Conservation (phyloP, 2,113 vertebrate species). For the Eulemur rufifrons region DNA sequence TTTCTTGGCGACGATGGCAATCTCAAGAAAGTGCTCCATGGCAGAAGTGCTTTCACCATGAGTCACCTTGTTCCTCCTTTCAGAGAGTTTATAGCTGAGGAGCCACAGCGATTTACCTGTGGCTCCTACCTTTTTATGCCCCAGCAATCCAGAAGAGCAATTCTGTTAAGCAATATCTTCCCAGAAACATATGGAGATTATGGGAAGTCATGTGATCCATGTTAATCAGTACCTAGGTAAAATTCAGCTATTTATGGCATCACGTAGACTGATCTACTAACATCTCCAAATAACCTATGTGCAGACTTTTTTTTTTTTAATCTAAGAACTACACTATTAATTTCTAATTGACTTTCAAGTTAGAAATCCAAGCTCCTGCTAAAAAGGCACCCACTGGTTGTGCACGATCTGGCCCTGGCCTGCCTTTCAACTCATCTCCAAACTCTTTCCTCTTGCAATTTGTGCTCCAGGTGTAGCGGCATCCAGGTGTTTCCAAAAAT, state of each 20-base stretch:
- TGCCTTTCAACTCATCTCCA: not conserved
- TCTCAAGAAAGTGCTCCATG: slow-evolving; percentile 44
- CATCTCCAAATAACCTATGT: not conserved
- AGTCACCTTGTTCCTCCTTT: slow-evolving; percentile 59
- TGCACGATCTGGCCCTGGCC: too few species aligned
- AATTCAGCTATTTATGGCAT: slow-evolving; percentile 66
- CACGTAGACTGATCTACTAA: not conserved
- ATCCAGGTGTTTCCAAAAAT: not conserved
- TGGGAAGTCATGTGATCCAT: slow-evolving; percentile 57
- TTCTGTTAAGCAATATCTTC: slow-evolving; percentile 44
- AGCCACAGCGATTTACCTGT: not conserved
- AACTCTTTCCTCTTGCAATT: not conserved
- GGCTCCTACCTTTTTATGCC: not conserved
- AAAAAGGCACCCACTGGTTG: not conserved
- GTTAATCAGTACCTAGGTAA: slow-evolving; percentile 55
- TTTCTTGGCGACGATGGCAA: slow-evolving; percentile 56
- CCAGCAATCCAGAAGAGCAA: not conserved
- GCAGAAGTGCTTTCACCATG: slow-evolving; percentile 36
- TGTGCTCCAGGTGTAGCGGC: not conserved
- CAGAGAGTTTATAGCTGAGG: slow-evolving; percentile 50
- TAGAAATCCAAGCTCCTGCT: not conserved
- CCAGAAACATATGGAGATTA: not conserved
- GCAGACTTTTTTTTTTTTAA: too few species aligned
- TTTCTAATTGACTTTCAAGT: not conserved
- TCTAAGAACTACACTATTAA: not conserved